phyloP scores from a whole-genome alignment of 1,140 invertebrate genomes.

The Drosophila yakuba region DNA sequence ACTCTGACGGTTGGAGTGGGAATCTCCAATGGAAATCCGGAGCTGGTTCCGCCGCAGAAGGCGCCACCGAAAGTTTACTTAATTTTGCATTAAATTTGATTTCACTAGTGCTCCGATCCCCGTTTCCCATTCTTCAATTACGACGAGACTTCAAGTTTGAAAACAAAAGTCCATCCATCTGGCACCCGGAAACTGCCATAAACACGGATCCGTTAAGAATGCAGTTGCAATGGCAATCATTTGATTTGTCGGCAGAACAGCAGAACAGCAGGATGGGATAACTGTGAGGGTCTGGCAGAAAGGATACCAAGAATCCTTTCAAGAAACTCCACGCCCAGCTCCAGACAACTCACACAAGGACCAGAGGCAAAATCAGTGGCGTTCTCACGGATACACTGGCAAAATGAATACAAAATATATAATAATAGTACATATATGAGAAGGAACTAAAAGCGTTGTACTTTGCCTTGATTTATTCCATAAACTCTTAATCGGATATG shows the following conservation, averaged over 20 bases:
- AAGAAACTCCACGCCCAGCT: not conserved
- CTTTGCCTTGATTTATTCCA: too few species aligned
- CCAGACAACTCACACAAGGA: not conserved
- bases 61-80: conserved; percentile 65
- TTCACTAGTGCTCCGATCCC: conserved; percentile 25
- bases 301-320: too few species aligned
- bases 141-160: not conserved
- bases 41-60: conserved; percentile 22
- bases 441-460: too few species aligned
- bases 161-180: conserved; percentile 9
- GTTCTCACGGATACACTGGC: not conserved
- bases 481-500: not conserved
- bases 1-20: not conserved
- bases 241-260: not conserved
- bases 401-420: not conserved
- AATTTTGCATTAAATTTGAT: conserved; percentile 79
- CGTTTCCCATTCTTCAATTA: not conserved
- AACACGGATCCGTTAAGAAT: conserved; percentile 11
- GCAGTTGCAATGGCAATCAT: conserved; percentile 1
- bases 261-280: too few species aligned
- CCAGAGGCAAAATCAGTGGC: not conserved
- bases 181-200: conserved; percentile 25
- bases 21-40: not conserved
- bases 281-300: not conserved
- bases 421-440: too few species aligned